Evolutionary conservation across 2,888 invertebrate species (phyloP), one percentile per base, ranked within the genome.

Genomic region (Andrena minutula): DNA sequence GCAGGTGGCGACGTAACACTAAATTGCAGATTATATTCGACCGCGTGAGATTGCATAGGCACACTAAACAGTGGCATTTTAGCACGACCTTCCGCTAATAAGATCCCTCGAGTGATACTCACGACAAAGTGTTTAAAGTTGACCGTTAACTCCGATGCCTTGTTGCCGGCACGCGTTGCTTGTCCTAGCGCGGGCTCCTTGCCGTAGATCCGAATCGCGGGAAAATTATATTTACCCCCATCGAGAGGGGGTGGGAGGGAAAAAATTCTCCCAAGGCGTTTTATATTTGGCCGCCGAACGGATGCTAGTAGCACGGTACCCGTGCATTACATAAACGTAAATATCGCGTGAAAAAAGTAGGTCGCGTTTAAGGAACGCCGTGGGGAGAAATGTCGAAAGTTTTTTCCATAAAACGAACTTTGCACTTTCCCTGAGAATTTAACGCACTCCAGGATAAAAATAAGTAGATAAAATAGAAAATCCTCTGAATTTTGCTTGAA

Each of bases 21-120:
- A 84, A 87, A 88, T 82, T 87, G 75, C 76, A 76, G 82, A 79
- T 83, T 82, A 74, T 75, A 83, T 83, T 69, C 56, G 66, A 30
- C 77, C 60, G 79, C 80, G 80, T 53, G 86, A 89, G 88, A 87
- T 86, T 89, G 85, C 86, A 85, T 83, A 86, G 89, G 88, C 81
- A 83, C 83, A 85, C 86, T 88, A 87, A 90, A 89, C 85, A 89
- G 86, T 84, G 75, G 85, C 86, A 89, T 89, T 89, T 85, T 86
- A 75, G 86, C 84, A 86, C 86, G 89, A 89, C 89, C 88, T 90
- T 89, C 84, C 76, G 72, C 86, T 90, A 90, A 90, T 90, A 89
- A 90, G 89, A 89, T 83, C 85, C 77, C 84, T 79, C 80, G 72
- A 82, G 83, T 75, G 83, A 87, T 87, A 87, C 83, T 79, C 61